Evolutionary conservation across 1,140 invertebrate genomes (phyloP).

Genomic region (Drosophila cardini): DNA sequence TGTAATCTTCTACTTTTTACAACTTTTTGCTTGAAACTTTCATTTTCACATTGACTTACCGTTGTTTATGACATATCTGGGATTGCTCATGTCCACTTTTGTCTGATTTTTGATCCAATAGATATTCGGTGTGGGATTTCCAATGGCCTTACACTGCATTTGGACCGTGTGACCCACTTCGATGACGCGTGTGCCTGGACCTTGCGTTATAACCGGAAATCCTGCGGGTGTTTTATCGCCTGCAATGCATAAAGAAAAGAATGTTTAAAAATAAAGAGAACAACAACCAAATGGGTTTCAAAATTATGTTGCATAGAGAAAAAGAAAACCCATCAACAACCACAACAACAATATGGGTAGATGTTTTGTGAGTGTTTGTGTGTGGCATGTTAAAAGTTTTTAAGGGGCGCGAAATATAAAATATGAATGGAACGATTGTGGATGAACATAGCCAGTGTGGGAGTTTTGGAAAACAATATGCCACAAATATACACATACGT

Average conservation of each 20-base stretch:
- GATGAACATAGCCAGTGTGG: background rate
- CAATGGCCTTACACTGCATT: conserved; percentile 94
- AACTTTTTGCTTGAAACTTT: no score
- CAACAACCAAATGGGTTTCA: conserved; percentile 55
- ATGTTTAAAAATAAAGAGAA: conserved; percentile 38
- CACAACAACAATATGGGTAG: conserved; percentile 33
- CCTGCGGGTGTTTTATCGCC: conserved; percentile 94
- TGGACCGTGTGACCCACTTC: conserved; percentile 97
- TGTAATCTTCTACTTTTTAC: no score
- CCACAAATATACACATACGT: conserved; percentile 30
- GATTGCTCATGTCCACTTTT: conserved; percentile 94
- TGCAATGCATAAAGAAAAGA: conserved; percentile 84
- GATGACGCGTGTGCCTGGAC: conserved; percentile 93
- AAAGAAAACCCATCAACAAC: conserved; percentile 31
- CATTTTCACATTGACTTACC: conserved; percentile 86
- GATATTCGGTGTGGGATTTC: conserved; percentile 93
- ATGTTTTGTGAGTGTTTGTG: no score
- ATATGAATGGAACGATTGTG: conserved; percentile 11
- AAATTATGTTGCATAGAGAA: conserved; percentile 71
- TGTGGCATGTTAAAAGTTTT: conserved; percentile 36
- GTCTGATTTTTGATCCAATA: conserved; percentile 96
- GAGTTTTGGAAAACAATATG: conserved; percentile 76
- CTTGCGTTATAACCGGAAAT: conserved; percentile 94
- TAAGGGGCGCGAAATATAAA: conserved; percentile 11
- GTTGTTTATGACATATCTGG: conserved; percentile 92